A percentile compares a stretch with the other conserved stretches of the same genome.
Evolutionary conservation across 2,888 invertebrate species (phyloP).

Genomic region (Mimas tiliae): DNA sequence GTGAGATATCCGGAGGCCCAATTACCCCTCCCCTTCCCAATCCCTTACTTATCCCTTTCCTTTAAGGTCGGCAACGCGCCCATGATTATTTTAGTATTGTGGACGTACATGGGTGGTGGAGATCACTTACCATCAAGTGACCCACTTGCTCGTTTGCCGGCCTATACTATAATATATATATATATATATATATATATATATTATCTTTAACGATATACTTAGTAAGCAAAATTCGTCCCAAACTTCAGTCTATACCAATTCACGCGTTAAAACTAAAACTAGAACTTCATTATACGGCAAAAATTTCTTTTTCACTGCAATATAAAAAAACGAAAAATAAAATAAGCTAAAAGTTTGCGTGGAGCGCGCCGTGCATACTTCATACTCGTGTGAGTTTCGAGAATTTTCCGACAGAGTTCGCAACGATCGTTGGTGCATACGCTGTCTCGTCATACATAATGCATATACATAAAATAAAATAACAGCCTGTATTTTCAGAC

Average conservation of each 20-base stretch:
- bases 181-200: too few relatives aligned
- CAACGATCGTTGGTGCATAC: conserved; percentile 51
- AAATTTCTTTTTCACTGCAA: conserved; percentile 26
- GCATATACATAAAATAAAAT: conserved; percentile 21
- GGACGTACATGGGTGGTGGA: too few relatives aligned
- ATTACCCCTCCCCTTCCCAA: too few relatives aligned
- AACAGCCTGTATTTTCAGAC: conserved; percentile 23
- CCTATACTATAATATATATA: too few relatives aligned
- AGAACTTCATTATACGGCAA: conserved; percentile 27
- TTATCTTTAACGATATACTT: too few relatives aligned
- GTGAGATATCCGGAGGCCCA: too few relatives aligned
- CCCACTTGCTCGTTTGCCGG: too few relatives aligned
- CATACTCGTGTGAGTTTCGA: conserved; percentile 65
- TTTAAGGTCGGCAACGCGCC: too few relatives aligned
- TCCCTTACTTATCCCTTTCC: too few relatives aligned
- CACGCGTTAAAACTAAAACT: conserved; percentile 24
- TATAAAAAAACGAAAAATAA: conserved; percentile 25
- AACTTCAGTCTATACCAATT: conserved; percentile 9
- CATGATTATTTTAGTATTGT: too few relatives aligned
- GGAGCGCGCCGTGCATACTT: conserved; percentile 55
- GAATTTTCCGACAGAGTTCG: conserved; percentile 71
- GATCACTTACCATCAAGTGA: too few relatives aligned
- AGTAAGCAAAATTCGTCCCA: neutral
- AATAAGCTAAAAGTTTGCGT: conserved; percentile 48
- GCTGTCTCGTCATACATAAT: conserved; percentile 36